These are phyloP conservation scores for Epizoanthus fatuus DNA, from an alignment of 92 coral and sea anemone genomes.

Conservation along the genomic window DNA sequence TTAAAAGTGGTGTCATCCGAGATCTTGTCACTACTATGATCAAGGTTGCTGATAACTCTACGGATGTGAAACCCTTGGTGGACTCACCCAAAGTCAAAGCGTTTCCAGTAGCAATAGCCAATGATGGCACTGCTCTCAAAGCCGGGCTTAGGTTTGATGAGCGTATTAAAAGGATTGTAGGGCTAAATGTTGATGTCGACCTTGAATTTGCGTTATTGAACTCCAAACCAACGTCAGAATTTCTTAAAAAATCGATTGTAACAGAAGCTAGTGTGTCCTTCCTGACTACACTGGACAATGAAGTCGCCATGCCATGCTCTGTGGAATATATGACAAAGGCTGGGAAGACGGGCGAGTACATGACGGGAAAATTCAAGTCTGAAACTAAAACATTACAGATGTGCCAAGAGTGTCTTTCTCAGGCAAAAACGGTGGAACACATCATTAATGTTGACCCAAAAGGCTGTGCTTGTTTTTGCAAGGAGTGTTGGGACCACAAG, in stretches of 20 bases:
- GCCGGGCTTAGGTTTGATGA: slow-evolving; percentile 68
- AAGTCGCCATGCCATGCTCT: slow-evolving; percentile 51
- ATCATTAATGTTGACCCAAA: slow-evolving; percentile 40
- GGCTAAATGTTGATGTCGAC: slow-evolving; percentile 71
- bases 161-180: slow-evolving; percentile 66
- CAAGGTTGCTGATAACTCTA: slow-evolving; percentile 67
- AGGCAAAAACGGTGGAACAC: slow-evolving; percentile 65
- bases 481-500: slow-evolving; percentile 57
- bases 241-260: slow-evolving; percentile 46
- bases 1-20: slow-evolving; percentile 65
- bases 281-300: slow-evolving; percentile 69
- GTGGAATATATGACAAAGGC: slow-evolving; percentile 27
- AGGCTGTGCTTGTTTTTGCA: slow-evolving; percentile 63
- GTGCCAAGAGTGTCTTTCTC: slow-evolving; percentile 38
- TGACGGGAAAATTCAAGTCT: slow-evolving; percentile 33
- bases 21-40: slow-evolving; percentile 68
- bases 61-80: slow-evolving; percentile 56
- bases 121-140: slow-evolving; percentile 69
- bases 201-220: slow-evolving; percentile 52
- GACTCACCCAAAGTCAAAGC: slow-evolving; percentile 52
- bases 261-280: slow-evolving; percentile 69
- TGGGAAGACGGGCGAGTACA: slow-evolving; percentile 21
- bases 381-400: slow-evolving; percentile 38
- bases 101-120: slow-evolving; percentile 59
- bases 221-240: slow-evolving; percentile 60